phyloP scores from a whole-genome alignment of 2,888 invertebrate genomes.

The Steinernema carpocapsae region DNA sequence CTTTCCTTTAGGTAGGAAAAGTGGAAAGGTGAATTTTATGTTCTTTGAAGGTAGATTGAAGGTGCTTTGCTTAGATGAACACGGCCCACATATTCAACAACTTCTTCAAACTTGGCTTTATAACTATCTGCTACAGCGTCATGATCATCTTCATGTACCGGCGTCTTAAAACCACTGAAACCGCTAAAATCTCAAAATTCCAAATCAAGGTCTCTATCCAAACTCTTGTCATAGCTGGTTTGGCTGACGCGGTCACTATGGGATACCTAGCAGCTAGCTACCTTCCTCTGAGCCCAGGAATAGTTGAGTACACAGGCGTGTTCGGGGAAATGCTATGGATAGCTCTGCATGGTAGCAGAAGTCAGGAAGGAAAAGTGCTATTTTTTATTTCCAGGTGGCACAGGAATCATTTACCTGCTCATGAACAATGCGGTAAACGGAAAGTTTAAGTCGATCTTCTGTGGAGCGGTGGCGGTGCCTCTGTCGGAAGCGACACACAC shows the following conservation, averaged over 20 bases:
- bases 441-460: neutral
- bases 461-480: neutral
- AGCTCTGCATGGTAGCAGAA: neutral
- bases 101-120: constrained; percentile 5
- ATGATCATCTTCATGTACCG: constrained; percentile 19
- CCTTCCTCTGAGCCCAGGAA: neutral
- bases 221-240: neutral
- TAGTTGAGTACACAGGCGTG: neutral
- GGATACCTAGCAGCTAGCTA: neutral
- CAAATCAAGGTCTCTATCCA: constrained; percentile 25
- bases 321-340: neutral
- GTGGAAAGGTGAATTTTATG: neutral
- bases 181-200: neutral
- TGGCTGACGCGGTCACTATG: constrained; percentile 1
- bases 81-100: constrained; percentile 1
- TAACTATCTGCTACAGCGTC: neutral
- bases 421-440: constrained; percentile 8
- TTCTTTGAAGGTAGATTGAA: neutral
- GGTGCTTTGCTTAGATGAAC: neutral
- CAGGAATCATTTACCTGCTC: neutral
- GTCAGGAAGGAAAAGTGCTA: neutral
- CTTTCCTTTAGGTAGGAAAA: neutral
- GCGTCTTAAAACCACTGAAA: neutral
- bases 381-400: neutral
- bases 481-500: neutral